Conservation (phyloP, 2,888 invertebrate species). For the Drosophila multiciliata region DNA sequence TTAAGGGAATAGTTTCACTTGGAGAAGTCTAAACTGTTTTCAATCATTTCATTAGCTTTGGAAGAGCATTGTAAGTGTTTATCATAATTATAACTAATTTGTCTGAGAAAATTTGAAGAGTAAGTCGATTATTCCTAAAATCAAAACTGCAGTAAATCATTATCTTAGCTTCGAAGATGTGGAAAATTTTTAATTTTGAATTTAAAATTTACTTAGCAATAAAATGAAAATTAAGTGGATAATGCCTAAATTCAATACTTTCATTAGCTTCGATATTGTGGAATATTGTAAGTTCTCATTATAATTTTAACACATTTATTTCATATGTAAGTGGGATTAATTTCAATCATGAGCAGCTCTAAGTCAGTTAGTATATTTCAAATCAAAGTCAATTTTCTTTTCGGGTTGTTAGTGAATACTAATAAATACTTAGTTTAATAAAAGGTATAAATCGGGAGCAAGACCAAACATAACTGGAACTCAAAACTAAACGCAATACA, state of each 20-base stretch:
- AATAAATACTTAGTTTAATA: constrained; percentile 6
- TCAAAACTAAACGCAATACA: constrained; percentile 33
- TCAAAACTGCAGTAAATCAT: neutral
- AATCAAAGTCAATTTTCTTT: constrained; percentile 1
- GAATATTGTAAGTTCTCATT: neutral
- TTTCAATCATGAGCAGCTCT: neutral
- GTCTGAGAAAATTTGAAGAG: neutral
- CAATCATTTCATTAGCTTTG: too few relatives aligned
- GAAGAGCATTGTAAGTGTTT: too few relatives aligned
- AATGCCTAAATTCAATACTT: neutral
- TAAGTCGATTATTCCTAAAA: neutral
- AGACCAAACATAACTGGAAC: constrained; percentile 38
- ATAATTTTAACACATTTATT: neutral
- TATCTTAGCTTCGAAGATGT: neutral
- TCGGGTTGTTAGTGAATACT: neutral
- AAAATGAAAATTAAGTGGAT: neutral
- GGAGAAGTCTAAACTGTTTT: too few relatives aligned
- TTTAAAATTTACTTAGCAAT: neutral
- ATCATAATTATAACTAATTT: neutral
- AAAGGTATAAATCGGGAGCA: constrained; percentile 11
- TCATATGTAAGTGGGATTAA: neutral
- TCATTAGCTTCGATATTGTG: neutral
- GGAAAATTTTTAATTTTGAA: neutral
- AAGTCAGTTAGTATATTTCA: neutral
- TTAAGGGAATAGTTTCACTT: too few relatives aligned